Conservation (phyloP, 1,140 invertebrate species). For the Drosophila burlai region DNA sequence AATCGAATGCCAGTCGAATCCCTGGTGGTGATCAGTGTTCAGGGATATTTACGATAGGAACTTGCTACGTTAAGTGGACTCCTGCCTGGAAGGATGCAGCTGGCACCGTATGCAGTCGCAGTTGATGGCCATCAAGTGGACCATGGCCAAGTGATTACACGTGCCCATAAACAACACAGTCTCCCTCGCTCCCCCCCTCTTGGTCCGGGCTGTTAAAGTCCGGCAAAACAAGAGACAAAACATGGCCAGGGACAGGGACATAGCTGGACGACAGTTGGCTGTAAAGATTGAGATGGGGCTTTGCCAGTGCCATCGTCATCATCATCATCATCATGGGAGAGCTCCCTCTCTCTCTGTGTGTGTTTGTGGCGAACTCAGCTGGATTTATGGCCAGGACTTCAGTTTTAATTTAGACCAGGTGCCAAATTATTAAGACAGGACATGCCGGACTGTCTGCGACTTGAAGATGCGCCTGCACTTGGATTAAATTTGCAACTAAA, state of each 20-base stretch:
- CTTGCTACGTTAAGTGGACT: constrained; percentile 11
- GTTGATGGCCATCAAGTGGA: constrained; percentile 63
- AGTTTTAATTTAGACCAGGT: constrained; percentile 73
- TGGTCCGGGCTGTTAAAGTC: constrained; percentile 43
- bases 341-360: background rate
- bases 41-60: constrained; percentile 8
- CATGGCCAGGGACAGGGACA: constrained; percentile 28
- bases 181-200: background rate
- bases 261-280: constrained; percentile 4
- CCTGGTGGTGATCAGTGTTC: background rate
- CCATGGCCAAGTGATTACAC: constrained; percentile 76
- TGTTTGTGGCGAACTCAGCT: constrained; percentile 15
- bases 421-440: constrained; percentile 70
- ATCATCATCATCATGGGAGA: constrained; percentile 22
- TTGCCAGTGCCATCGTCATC: constrained; percentile 26
- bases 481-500: background rate
- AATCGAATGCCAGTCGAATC: background rate
- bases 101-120: constrained; percentile 22
- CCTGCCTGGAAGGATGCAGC: constrained; percentile 11
- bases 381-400: constrained; percentile 70
- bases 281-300: constrained; percentile 26
- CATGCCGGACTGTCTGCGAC: background rate
- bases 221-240: constrained; percentile 43
- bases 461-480: background rate
- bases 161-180: constrained; percentile 69